phyloP scores from a whole-genome alignment of 2,113 vertebrate species.

The Sisor rabdophorus region DNA sequence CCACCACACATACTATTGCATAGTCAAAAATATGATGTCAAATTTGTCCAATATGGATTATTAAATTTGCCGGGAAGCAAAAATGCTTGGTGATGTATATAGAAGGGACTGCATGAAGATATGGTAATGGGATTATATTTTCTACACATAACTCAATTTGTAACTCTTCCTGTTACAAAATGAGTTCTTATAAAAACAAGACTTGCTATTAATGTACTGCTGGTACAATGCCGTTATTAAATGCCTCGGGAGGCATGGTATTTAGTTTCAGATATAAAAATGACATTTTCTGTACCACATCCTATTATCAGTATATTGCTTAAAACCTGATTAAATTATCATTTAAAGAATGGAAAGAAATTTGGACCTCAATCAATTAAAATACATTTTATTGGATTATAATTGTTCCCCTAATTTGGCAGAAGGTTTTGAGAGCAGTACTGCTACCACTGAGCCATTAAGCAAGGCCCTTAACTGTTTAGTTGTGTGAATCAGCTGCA shows the following conservation, averaged over 20 bases:
- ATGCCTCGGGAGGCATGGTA: background rate
- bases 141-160: too few relatives aligned
- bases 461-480: too few relatives aligned
- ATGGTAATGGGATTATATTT: background rate
- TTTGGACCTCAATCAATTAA: background rate
- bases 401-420: background rate
- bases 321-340: background rate
- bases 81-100: background rate
- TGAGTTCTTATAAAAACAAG: background rate
- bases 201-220: background rate
- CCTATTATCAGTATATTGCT: background rate
- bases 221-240: too few relatives aligned
- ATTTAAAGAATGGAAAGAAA: background rate
- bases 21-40: background rate
- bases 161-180: background rate
- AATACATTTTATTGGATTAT: background rate
- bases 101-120: background rate
- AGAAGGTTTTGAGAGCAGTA: background rate
- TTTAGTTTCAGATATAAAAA: background rate
- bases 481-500: too few relatives aligned
- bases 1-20: background rate
- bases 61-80: background rate
- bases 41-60: background rate
- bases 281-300: background rate
- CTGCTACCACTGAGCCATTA: too few relatives aligned